Evolutionary conservation across 2,113 vertebrate species (phyloP), one percentile per base, ranked within the genome.

Genomic region (Periophthalmodon schlosseri): DNA sequence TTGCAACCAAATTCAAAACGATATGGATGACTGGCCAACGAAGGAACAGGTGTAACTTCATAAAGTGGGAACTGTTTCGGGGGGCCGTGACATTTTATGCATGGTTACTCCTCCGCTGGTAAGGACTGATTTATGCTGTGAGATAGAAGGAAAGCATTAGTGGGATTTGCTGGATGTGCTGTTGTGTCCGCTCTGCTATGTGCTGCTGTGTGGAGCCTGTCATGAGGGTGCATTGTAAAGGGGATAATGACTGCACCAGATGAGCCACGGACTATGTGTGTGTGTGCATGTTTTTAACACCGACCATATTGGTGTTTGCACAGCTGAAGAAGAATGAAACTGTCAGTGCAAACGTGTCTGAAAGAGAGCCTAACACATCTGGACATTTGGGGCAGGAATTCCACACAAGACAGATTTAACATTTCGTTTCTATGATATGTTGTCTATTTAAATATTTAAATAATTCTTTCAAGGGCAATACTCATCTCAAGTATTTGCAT

Each of bases 171-270:
- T 71, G 52, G 46, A 44, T 69, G 69, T 2, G 36, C 60, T 72
- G 68, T 70, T 5, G 44, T 49, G 36, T 28, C 67, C 58, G 28
- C 36, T 70, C 71, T 68, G 56, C 47, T 50, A 16, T 61, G 66
- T 76, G 70, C 75, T 72, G 75, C 85, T 74, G 75, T 81, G 85
- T 85, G 76, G 78, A 74, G 69, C 75, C 86, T 86, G 84, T 87
- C 81, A 80, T 78, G 84, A 86, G 74, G 79, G 78, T 70, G 75
- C 70, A 80, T 86, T 82, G 75, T 85, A 84, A 88, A 89, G 79
- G 73, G 68, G 83, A 67, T 91, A 91, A 93, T 84, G 91, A 86
- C 82, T 78, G 66, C 78, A 91, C 72, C 87, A 88, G 90, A 90
- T 92, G 89, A 90, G 77, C 52, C 50, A 10, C 10, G n/a, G 63